Percentiles rank a stretch among this genome's conserved stretches.
phyloP scores from a whole-genome alignment of 2,113 vertebrate genomes.

The Notothenia rossii region DNA sequence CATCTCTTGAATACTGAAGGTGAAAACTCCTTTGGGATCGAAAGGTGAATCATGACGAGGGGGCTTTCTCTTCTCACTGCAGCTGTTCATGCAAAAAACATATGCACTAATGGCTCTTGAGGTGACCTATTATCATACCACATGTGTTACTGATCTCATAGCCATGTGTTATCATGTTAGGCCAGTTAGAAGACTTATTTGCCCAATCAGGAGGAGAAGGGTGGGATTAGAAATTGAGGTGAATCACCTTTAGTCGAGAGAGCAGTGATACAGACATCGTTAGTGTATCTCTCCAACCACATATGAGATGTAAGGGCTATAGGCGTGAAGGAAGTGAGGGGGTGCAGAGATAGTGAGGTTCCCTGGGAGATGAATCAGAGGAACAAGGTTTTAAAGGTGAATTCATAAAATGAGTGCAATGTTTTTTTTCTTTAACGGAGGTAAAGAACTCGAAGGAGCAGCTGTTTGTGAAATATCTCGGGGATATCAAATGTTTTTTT shows the following conservation, averaged over 20 bases:
- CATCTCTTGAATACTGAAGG: background rate
- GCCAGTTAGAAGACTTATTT: background rate
- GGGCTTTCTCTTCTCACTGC: background rate
- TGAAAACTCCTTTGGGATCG: background rate
- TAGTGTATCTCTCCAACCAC: background rate
- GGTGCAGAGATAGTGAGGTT: background rate
- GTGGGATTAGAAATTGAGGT: slow-evolving; percentile 7
- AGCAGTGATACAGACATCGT: background rate
- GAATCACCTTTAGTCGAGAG: background rate
- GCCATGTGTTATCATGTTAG: slow-evolving; percentile 19
- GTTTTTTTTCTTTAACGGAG: slow-evolving; percentile 8
- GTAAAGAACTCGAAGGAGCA: slow-evolving; percentile 21
- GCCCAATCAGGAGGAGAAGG: slow-evolving; percentile 6
- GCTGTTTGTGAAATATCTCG: slow-evolving; percentile 38
- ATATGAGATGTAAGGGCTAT: background rate
- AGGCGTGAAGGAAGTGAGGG: background rate
- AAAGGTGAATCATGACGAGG: background rate
- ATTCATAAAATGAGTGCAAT: slow-evolving; percentile 20
- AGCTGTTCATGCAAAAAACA: slow-evolving; percentile 8
- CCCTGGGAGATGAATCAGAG: slow-evolving; percentile 16
- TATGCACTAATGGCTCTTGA: background rate
- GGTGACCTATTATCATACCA: slow-evolving; percentile 2
- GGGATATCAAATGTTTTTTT: background rate
- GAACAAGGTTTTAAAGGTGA: background rate
- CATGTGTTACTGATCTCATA: slow-evolving; percentile 19